phyloP scores from a whole-genome alignment of 2,113 vertebrate species.

The Todiramphus chloris region DNA sequence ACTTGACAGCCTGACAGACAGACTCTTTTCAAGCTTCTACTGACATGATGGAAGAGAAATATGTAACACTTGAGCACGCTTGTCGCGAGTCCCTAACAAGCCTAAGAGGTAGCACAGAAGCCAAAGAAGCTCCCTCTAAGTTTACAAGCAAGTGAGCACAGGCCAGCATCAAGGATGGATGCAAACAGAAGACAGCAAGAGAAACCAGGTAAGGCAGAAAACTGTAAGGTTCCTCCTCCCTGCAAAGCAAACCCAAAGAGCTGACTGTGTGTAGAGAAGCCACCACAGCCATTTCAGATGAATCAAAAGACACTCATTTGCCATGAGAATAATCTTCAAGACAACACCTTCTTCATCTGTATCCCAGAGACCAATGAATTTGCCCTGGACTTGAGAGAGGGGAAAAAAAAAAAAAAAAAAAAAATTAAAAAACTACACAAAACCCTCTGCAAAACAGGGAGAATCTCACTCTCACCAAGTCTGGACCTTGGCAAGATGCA shows the following conservation, averaged over 20 bases:
- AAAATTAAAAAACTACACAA: background rate
- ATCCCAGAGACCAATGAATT: background rate
- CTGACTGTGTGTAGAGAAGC: background rate
- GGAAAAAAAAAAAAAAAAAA: too few species aligned
- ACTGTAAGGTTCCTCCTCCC: background rate
- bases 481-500: background rate
- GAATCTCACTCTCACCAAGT: background rate
- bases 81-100: background rate
- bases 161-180: background rate
- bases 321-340: background rate
- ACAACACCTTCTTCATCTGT: background rate
- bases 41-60: background rate
- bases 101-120: background rate
- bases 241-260: background rate
- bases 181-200: background rate
- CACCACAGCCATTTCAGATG: background rate
- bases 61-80: background rate
- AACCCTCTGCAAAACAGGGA: background rate
- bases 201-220: background rate
- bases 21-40: background rate
- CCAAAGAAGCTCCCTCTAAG: background rate
- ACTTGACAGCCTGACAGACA: background rate
- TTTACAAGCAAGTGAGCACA: background rate
- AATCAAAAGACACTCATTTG: background rate
- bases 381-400: background rate